Base-by-base conservation (phyloP, 2,797 vertebrate species). In the Sparidentex hasta region DNA sequence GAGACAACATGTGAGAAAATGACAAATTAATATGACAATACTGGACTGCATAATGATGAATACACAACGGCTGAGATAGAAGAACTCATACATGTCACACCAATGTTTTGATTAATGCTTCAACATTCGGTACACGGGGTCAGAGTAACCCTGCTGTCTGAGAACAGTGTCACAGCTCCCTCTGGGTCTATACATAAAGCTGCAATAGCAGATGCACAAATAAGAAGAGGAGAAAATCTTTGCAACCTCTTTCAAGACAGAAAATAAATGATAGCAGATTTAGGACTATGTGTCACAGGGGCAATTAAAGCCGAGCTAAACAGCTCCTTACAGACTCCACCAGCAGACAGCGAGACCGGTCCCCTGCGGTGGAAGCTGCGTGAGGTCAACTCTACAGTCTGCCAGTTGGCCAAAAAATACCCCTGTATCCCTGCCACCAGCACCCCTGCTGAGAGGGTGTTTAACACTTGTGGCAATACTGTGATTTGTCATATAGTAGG, bases 241-340 rank as follows among this genome's bases (percentile, higher is more conserved):
- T 9, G 78, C 38, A 74, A 64, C 18, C 63, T 67, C 65, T 74
- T 87, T 82, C 33, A 73, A 80, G 44, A 75, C 48, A 79, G n/a
- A 71, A 83, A 74, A 43, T 74, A 85, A 76, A 33, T 33, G 18
- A 81, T 64, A 20, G 55, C 9, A 7, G 72, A 76, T 65, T 56
- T 43, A 65, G 41, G 57, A 73, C 76, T 59, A 38, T 83, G 73
- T 82, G 70, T 91, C 85, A 87, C 66, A 25, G 66, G 80, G 71
- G 85, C 89, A 93, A 91, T 90, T 92, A 92, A 81, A 63, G 66
- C 80, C 67, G 79, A 84, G 65, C 81, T 78, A 83, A 91, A 83
- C 75, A 81, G 75, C 72, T 85, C 63, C 76, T 86, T 54, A 17
- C 78, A 75, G 73, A 71, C 77, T 83, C 74, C 79, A 84, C 72